Conservation (phyloP, 2,888 invertebrate genomes). For the Thera britannica region DNA sequence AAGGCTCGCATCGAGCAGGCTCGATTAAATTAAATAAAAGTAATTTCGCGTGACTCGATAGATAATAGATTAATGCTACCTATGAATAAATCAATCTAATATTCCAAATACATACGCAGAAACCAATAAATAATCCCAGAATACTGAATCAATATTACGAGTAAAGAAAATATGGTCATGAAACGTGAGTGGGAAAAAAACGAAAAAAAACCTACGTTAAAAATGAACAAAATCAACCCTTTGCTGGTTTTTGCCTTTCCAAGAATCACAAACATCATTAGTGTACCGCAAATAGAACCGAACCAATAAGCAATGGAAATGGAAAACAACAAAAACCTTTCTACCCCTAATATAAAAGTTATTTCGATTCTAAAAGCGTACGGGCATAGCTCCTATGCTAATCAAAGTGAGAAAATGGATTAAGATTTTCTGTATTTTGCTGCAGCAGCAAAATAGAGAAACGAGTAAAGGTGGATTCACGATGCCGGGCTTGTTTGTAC, state of each 20-base stretch:
- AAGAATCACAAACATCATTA: constrained; percentile 26
- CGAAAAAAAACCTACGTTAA: neutral
- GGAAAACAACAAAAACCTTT: constrained; percentile 17
- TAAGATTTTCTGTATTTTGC: neutral
- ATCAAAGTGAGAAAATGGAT: neutral
- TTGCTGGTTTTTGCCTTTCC: constrained; percentile 10
- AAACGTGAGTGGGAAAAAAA: no score
- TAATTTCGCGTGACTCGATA: no score
- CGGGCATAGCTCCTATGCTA: neutral
- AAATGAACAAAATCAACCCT: neutral
- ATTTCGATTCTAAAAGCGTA: constrained; percentile 5
- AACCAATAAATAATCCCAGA: no score
- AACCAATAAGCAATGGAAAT: constrained; percentile 22
- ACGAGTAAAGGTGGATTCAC: neutral
- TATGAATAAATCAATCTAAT: no score
- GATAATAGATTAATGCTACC: no score
- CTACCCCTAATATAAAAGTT: constrained; percentile 12
- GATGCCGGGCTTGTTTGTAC: no score
- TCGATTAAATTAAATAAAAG: no score
- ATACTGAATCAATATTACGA: no score
- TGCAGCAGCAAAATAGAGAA: neutral
- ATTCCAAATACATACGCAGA: no score
- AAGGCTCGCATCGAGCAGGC: no score
- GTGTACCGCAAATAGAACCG: constrained; percentile 21
- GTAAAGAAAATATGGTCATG: no score